Evolutionary conservation across 1,140 invertebrate genomes (phyloP), one percentile per base, ranked within the genome.

Genomic region (Drosophila pallidifrons): DNA sequence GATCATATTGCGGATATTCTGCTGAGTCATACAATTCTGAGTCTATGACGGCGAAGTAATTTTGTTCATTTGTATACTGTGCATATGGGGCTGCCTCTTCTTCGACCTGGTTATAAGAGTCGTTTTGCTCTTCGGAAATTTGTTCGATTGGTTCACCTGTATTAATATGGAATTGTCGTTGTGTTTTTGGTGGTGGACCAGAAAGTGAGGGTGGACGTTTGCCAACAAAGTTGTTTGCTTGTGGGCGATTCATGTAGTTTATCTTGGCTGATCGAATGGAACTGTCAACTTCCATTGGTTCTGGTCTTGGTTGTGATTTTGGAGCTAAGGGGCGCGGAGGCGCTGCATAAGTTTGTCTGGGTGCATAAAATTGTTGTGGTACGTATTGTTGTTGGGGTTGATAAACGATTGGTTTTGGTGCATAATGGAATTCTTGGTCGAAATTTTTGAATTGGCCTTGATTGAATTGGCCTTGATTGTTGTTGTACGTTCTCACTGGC

Each of bases 211-310:
- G 15, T 41, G 20, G 16, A 16, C 55, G 55, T 20, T 58, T 58
- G 10, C 38, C 38, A 13, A 10, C 5, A 41, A 43, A 43, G 16
- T 5, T 20, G 16, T 43, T 58, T 35, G 32, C 32, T 35, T 35
- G 20, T 35, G 38, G 54, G 10, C 25, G 3, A 20, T 57, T 57
- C 54, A 54, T 54, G 16, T 54, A 54, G 13, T 32, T 54, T 7
- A 54, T 30, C 5, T 54, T 54, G 2, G 11, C 28, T 1, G 52
- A 54, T 32, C 13, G 13, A 15, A 54, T 54, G 1, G 52, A 54
- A 8, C n/a, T 11, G 7, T 54, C 52, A 30, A 54, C 28, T 13
- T 54, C 51, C 51, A 54, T 54, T 54, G 51, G 51, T 32, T 16
- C 30, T 32, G 52, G 52, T 10, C 13, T 54, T 35, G 28, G 52